Conservation (phyloP, 2,113 vertebrate genomes). For the Ophthalmolycus amberensis region DNA sequence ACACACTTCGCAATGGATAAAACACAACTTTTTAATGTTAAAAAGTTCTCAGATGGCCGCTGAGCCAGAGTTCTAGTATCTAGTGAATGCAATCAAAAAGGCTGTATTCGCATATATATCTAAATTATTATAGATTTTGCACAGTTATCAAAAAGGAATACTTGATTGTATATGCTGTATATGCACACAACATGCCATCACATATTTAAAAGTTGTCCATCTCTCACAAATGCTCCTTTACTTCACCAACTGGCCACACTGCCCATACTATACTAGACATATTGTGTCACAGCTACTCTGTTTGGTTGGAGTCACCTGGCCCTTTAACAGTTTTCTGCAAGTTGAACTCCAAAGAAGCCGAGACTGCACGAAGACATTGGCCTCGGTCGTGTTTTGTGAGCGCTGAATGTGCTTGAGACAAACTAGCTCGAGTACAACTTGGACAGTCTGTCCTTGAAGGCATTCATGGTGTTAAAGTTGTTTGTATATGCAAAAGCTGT, state of each 20-base stretch:
- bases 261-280: too few species aligned
- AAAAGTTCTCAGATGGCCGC: neutral
- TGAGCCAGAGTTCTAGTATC: neutral
- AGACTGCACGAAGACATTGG: neutral
- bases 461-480: neutral
- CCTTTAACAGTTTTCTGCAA: neutral
- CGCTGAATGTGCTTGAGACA: too few species aligned
- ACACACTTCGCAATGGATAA: neutral
- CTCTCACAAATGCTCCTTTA: neutral
- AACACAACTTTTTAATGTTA: slow-evolving; percentile 1
- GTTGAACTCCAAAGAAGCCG: neutral
- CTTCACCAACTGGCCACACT: neutral
- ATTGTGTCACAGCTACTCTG: neutral
- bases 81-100: neutral
- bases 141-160: neutral
- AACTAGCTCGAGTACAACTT: neutral
- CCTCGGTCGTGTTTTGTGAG: neutral
- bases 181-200: neutral
- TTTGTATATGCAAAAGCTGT: neutral
- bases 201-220: neutral
- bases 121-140: neutral
- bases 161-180: neutral
- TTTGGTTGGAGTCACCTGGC: neutral
- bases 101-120: neutral
- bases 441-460: neutral